Evolutionary conservation across 2,113 vertebrate genomes (phyloP), one percentile per base, ranked within the genome.

Genomic region (Seriola quinqueradiata): DNA sequence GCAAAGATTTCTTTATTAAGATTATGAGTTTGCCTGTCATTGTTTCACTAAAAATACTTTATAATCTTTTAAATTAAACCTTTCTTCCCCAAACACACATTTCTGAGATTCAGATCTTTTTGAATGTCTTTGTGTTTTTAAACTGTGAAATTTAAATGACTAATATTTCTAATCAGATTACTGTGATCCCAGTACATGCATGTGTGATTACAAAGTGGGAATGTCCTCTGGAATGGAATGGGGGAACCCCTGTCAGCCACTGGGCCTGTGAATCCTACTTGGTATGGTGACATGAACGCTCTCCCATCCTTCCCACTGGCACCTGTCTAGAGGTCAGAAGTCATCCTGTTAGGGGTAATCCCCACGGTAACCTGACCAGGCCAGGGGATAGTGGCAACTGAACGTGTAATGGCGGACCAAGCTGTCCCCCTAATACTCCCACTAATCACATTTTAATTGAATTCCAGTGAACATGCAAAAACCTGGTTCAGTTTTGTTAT

Each of bases 381-480:
- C 85, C 54, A 8, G 73, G 70, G 81, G 83, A 91, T 90, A 83
- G 90, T 81, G 78, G 36, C 81, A 79, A 87, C 77, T 82, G 64
- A 79, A 85, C 74, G 75, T 81, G 74, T 83, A 59, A 79, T 66
- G 58, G 87, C 50, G 72, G 68, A 79, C 86, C 60, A 63, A 48
- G 81, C 70, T 79, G 77, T 83, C 83, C 78, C 86, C 77, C 77
- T 91, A 95, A 94, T 93, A 81, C 95, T 91, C 83, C 86, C 83
- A 87, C 92, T 90, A 94, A 94, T 92, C 92, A 93, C 82, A 90
- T 94, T 92, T 92, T 90, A 91, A 95, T 93, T 95, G 93, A 93
- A 89, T 95, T 93, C 92, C 89, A 87, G 91, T 60, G 90, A 95
- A 95, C 94, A 92, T 92, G 92, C 94, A 96, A 95, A 92, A 95